A percentile compares a stretch with the other conserved stretches of the same genome.
phyloP scores from a whole-genome alignment of 2,888 invertebrate genomes.

The Crepidodera aurea region DNA sequence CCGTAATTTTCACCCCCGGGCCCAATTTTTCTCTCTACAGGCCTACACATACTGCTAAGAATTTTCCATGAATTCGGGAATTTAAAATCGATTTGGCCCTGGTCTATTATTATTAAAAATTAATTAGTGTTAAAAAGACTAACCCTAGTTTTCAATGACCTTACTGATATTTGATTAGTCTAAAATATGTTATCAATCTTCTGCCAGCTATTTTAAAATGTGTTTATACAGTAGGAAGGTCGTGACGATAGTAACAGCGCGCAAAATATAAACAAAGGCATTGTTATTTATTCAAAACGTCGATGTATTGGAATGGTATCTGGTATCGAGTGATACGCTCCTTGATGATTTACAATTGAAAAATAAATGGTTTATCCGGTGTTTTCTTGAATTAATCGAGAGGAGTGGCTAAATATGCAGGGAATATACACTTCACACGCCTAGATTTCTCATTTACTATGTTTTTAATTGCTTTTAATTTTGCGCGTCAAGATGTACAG shows the following conservation, averaged over 20 bases:
- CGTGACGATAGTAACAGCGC: neutral
- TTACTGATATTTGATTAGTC: neutral
- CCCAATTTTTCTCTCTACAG: too few species aligned
- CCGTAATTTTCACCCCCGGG: too few species aligned
- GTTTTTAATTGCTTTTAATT: neutral
- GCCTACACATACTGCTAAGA: too few species aligned
- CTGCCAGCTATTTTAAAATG: neutral
- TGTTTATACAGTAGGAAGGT: neutral
- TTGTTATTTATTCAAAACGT: neutral
- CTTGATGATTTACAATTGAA: neutral
- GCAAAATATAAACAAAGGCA: neutral
- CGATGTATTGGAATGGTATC: neutral
- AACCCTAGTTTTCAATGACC: neutral
- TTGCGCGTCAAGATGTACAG: neutral
- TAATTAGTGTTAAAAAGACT: too few species aligned
- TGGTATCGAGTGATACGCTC: neutral
- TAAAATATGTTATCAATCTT: neutral
- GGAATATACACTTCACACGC: neutral
- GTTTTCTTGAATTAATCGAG: neutral
- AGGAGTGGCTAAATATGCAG: conserved; percentile 2
- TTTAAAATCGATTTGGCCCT: too few species aligned
- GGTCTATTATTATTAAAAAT: neutral
- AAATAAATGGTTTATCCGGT: neutral
- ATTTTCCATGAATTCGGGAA: too few species aligned
- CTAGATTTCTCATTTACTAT: neutral